These are phyloP conservation scores for Donacobius atricapilla DNA, from an alignment of 2,113 vertebrate species.

Conservation along the genomic window DNA sequence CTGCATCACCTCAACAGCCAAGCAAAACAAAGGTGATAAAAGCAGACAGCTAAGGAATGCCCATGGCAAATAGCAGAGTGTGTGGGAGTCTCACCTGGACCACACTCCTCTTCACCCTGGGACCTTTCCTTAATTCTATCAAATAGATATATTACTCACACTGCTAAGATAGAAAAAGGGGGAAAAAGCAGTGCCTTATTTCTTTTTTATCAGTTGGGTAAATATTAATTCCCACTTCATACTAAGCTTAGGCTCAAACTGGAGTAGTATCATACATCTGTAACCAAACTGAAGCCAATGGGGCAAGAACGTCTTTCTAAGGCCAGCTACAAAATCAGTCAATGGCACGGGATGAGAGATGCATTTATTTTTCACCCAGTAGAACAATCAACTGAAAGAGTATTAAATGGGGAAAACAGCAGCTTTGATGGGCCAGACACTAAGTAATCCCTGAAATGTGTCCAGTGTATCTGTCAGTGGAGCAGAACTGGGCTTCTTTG, in stretches of 20 bases:
- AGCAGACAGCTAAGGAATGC: background rate
- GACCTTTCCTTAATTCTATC: background rate
- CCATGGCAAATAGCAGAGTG: background rate
- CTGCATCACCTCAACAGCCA: background rate
- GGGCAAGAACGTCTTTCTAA: background rate
- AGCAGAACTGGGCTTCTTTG: slow-evolving; percentile 2
- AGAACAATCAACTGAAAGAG: background rate
- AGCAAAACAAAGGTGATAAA: background rate
- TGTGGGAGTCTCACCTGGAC: background rate
- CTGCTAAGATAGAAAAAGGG: background rate
- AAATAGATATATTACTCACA: background rate
- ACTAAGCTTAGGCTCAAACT: background rate
- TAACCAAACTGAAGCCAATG: background rate
- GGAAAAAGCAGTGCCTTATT: background rate
- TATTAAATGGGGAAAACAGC: background rate
- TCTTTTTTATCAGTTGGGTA: background rate
- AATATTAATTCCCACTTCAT: background rate
- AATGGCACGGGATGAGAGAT: background rate
- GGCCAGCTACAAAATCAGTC: background rate
- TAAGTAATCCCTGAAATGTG: background rate
- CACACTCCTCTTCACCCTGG: background rate
- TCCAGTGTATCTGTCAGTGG: background rate
- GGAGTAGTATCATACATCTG: background rate
- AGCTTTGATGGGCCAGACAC: slow-evolving; percentile 8
- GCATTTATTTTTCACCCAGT: slow-evolving; percentile 13